Base-by-base conservation (phyloP, 2,888 invertebrate species). In the Priocnemis perturbator region DNA sequence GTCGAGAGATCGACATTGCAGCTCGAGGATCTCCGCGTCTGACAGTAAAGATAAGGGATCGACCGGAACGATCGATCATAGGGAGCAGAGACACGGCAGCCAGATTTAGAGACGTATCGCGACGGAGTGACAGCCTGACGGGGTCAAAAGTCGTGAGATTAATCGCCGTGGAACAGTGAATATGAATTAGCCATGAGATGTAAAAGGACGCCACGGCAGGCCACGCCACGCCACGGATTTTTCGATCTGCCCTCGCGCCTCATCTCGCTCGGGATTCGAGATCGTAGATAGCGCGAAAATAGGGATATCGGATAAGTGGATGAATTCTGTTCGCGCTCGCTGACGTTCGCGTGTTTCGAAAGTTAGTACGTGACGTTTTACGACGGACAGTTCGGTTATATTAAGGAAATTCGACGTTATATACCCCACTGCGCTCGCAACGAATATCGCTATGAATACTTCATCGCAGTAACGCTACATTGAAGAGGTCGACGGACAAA, bases 91-190 rank as follows among this genome's bases (percentile, higher is more conserved):
- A 76, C 74, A 66, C 23, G 60, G 69, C 71, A 64, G 69, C 73
- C 71, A 68, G 70, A 73, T 72, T 66, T 69, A 65, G 64, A 67
- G 63, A 64, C 67, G 58, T 67, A 68, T 74, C 69, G 73, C 71
- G 81, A 77, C 77, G 73, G 69, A 73, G 73, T 76, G 78, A 80
- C 77, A 75, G 78, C 63, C 67, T 68, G 81, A 78, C 81, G 74
- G 81, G 83, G 81, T 79, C 81, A 81, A 77, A 81, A 73, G 81
- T 81, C 81, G 75, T 66, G 72, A 82, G 81, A 83, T 81, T 80
- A 82, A 83, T 83, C 82, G 80, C 60, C 68, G 50, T 2, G 73
- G 64, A 73, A 73, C 63, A 64, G 65, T 66, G 82, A 76, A 83
- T 83, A 76, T 76, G 76, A 80, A 81, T 81, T 74, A 76, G 70